Conservation (phyloP, 2,797 vertebrate species). For the Alca torda region DNA sequence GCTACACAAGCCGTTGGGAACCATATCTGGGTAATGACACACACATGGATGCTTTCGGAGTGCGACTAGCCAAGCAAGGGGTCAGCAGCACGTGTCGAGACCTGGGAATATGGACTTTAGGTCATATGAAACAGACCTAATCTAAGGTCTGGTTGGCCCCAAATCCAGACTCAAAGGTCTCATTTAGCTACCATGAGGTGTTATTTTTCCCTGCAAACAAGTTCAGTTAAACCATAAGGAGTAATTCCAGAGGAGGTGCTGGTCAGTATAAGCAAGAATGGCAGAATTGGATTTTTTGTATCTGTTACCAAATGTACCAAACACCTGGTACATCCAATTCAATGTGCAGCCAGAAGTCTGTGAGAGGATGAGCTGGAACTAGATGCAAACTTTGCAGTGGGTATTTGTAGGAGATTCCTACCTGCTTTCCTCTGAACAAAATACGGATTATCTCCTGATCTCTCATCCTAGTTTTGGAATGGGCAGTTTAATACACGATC, state of each 20-base stretch:
- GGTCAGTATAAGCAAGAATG: not conserved
- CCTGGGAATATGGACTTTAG: not conserved
- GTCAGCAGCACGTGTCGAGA: fast-evolving
- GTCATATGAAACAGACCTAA: not conserved
- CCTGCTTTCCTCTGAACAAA: not conserved
- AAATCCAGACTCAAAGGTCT: not conserved
- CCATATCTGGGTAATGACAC: not conserved
- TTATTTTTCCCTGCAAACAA: not conserved
- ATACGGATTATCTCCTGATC: not conserved
- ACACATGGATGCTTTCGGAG: not conserved
- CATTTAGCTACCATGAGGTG: not conserved
- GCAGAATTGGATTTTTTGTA: not conserved
- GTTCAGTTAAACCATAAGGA: not conserved
- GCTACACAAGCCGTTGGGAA: not conserved
- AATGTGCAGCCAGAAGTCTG: not conserved
- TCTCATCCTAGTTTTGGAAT: not conserved
- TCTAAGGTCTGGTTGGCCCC: not conserved
- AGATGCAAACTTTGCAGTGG: not conserved
- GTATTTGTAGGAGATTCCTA: not conserved
- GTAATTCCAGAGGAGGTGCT: not conserved
- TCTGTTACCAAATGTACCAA: not conserved
- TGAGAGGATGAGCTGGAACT: not conserved
- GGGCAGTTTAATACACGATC: not conserved
- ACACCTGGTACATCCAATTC: not conserved
- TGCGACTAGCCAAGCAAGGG: not conserved